phyloP scores from a whole-genome alignment of 2,888 invertebrate species.

The Timandra comae region DNA sequence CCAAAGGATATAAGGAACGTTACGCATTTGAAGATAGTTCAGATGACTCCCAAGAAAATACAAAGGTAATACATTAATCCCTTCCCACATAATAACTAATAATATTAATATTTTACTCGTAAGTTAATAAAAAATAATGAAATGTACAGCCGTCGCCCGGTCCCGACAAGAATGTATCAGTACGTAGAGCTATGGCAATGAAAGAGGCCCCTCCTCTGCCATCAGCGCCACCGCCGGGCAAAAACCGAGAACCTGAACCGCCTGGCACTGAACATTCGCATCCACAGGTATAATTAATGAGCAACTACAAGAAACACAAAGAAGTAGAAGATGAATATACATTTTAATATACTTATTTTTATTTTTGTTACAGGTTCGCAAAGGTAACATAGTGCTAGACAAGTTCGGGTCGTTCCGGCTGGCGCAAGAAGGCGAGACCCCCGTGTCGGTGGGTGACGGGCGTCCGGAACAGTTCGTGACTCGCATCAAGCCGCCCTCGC shows the following conservation, averaged over 20 bases:
- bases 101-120: too few species aligned
- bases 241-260: constrained; percentile 71
- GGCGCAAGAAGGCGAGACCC: constrained; percentile 74
- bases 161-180: constrained; percentile 76
- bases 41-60: constrained; percentile 61
- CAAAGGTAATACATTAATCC: constrained; percentile 60
- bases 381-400: constrained; percentile 80
- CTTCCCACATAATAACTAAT: too few species aligned
- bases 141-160: constrained; percentile 41
- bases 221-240: constrained; percentile 67
- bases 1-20: constrained; percentile 74
- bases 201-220: constrained; percentile 78
- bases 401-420: constrained; percentile 84
- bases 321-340: too few species aligned
- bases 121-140: too few species aligned
- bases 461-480: constrained; percentile 74
- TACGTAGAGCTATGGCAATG: constrained; percentile 79
- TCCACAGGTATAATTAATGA: constrained; percentile 47
- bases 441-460: constrained; percentile 62
- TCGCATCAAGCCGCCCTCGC: constrained; percentile 62
- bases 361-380: constrained; percentile 75
- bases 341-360: too few species aligned
- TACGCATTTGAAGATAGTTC: constrained; percentile 69
- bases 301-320: too few species aligned
- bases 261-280: constrained; percentile 71